Base-by-base conservation (phyloP, 2,888 invertebrate species). In the Tanytarsus gracilentus region DNA sequence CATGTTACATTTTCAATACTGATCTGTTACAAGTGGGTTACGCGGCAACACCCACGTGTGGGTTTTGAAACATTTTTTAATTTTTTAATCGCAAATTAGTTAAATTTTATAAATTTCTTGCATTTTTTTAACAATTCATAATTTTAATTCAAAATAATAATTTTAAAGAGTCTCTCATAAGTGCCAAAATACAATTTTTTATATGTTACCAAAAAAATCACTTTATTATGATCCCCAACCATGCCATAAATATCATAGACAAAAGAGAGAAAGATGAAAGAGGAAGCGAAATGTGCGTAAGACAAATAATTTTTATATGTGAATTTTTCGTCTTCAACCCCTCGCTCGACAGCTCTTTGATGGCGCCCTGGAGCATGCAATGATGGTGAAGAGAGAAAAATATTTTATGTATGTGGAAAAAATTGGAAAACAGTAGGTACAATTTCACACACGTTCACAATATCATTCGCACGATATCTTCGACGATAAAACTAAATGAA, bases 291-390 rank as follows among this genome's bases (percentile, higher is more conserved):
- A 58, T 58, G 29, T 40, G 58, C 27, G 58, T 58, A 58, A 58
- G 58, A 58, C 58, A 58, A 58, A 55, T 58, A 48, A 48, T 58
- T 58, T 48, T 58, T 58, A 58, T 58, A 58, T 44, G 58, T 48
- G 29, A 44, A 25, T 21, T 58, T 48, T 36, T 40, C 40, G 27
- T 21, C 18, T n/a, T n/a, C n/a, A n/a, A n/a, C 27, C 51, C 14
- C 29, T 9, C n/a, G 21, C 27, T 25, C 25, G 9, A n/a, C 9
- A 29, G 3, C 21, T 29, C 25, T 23, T 23, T 29, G 36, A 25
- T 39, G 14, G 39, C n/a, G 27, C 44, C 58, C 58, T 26, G 30
- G 18, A 48, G 39, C 27, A 40, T 3, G 25, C 11, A 18, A 21
- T 11, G 18, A 18, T 30, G 7, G 11, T 30, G 30, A 30, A 30